Evolutionary conservation across 2,113 vertebrate species (phyloP).

Genomic region (Petromus typicus): DNA sequence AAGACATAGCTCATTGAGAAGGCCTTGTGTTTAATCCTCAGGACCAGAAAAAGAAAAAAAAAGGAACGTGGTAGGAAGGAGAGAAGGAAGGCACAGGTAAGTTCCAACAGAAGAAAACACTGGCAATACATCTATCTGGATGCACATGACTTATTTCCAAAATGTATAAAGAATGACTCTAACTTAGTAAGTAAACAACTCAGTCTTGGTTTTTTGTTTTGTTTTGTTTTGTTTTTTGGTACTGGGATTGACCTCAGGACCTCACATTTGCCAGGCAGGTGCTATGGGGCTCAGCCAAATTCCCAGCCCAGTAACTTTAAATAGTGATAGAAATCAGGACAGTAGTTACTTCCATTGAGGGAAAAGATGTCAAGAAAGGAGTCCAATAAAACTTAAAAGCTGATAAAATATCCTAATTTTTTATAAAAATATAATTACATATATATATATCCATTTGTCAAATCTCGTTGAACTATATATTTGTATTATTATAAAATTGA

Average conservation of each 20-base stretch:
- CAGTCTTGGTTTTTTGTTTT: no score
- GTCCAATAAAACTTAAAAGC: background rate
- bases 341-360: background rate
- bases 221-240: no score
- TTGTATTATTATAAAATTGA: background rate
- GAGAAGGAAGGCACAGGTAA: background rate
- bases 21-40: no score
- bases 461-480: background rate
- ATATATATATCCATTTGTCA: background rate
- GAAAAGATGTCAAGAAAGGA: background rate
- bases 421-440: background rate
- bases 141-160: background rate
- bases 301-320: no score
- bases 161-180: background rate
- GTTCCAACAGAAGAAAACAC: background rate
- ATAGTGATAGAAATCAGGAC: background rate
- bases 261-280: no score
- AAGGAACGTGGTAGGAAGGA: no score
- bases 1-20: no score
- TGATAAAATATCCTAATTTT: slow-evolving; percentile 28
- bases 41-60: no score
- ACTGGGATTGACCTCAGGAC: no score
- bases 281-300: no score
- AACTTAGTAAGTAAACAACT: background rate
- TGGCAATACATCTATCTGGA: background rate